These are phyloP conservation scores for Aptenodytes patagonicus DNA, from an alignment of 2,113 vertebrate genomes.

Conservation along the genomic window DNA sequence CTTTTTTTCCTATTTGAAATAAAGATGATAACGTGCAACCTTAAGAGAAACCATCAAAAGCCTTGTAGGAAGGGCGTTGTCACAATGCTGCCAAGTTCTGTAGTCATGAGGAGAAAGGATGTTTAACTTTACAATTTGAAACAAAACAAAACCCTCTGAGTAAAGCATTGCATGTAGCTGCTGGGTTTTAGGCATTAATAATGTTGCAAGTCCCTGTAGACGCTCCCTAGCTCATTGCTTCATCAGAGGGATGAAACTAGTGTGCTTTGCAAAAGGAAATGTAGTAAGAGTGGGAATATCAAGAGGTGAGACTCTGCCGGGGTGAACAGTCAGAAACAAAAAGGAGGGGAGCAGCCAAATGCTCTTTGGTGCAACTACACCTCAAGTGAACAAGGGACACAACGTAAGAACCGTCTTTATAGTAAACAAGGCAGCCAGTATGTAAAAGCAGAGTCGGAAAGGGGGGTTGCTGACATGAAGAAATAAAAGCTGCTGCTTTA, in stretches of 20 bases:
- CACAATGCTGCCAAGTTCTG: neutral
- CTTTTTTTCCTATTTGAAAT: neutral
- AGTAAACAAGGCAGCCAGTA: neutral
- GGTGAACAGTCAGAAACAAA: neutral
- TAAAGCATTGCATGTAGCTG: neutral
- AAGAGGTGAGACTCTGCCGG: neutral
- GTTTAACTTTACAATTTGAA: neutral
- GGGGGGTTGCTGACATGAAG: neutral
- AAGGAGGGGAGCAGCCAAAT: neutral
- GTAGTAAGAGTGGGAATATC: neutral
- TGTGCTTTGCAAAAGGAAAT: neutral
- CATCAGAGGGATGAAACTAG: neutral
- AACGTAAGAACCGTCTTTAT: neutral
- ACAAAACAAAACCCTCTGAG: neutral
- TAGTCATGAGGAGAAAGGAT: neutral
- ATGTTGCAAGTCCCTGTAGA: neutral
- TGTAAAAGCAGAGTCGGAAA: neutral
- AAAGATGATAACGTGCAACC: neutral
- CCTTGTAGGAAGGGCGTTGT: neutral
- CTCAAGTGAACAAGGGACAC: neutral
- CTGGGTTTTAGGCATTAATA: neutral
- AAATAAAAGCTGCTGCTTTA: neutral
- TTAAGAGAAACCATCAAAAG: neutral
- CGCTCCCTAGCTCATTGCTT: rapidly evolving
- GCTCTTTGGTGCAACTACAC: neutral